Percentiles rank a stretch among this genome's conserved stretches.
Conservation (phyloP, 2,113 vertebrate species). For the Gnathonemus longibarbis region DNA sequence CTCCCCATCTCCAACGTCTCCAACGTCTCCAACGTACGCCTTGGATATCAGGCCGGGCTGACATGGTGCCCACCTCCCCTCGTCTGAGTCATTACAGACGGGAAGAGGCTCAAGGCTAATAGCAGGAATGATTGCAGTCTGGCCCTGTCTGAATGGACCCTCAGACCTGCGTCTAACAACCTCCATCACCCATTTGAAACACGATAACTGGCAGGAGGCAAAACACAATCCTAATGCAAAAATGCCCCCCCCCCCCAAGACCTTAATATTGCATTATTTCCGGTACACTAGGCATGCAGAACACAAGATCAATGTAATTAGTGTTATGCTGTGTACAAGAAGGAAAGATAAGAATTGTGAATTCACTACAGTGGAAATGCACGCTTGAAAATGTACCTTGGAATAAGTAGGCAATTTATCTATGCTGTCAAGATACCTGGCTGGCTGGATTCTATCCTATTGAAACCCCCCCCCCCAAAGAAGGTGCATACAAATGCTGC, state of each 20-base stretch:
- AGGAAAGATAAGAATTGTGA: not conserved
- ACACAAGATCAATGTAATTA: not conserved
- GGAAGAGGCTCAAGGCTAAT: not conserved
- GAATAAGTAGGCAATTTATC: slow-evolving; percentile 9
- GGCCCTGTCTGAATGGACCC: not conserved
- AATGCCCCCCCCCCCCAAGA: not conserved
- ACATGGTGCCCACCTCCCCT: not conserved
- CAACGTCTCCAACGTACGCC: not conserved
- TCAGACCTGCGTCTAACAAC: not conserved
- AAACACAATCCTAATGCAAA: not conserved
- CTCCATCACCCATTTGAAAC: not conserved
- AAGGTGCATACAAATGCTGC: not conserved
- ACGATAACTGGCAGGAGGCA: not conserved
- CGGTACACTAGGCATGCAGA: not conserved
- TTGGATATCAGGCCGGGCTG: not conserved
- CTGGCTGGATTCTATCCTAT: not conserved
- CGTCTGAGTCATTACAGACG: not conserved
- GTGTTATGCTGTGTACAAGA: not conserved
- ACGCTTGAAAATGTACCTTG: not conserved
- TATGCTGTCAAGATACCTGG: not conserved
- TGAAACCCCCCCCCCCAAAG: not conserved
- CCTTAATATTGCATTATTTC: not conserved
- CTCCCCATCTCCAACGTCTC: not conserved
- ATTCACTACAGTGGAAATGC: not conserved
- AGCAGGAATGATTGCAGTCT: not conserved